A percentile compares a stretch with the other conserved stretches of the same genome.
These are phyloP conservation scores for Sebastes oblongus DNA, from an alignment of 2,797 vertebrate genomes.

Conservation along the genomic window DNA sequence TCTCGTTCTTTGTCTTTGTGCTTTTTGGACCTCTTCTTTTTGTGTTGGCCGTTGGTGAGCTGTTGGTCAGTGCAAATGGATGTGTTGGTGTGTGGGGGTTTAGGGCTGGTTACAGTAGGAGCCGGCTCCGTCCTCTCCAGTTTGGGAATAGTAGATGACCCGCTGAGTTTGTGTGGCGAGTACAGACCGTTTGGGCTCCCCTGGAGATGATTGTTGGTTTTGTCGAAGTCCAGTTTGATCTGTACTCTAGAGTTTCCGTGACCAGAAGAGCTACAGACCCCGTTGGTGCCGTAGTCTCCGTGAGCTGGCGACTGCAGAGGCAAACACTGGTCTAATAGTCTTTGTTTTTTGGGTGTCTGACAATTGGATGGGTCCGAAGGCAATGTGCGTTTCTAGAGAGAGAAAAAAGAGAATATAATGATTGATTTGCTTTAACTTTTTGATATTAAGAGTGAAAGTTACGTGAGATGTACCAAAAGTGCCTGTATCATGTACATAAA, in stretches of 20 bases:
- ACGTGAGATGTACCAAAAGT: slow-evolving; percentile 1
- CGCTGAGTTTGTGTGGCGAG: slow-evolving; percentile 71
- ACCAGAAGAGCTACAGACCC: slow-evolving; percentile 55
- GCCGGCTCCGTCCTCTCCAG: slow-evolving; percentile 59
- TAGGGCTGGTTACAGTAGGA: slow-evolving; percentile 43
- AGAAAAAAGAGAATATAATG: neutral
- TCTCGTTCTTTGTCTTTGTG: slow-evolving; percentile 86
- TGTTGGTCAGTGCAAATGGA: slow-evolving; percentile 74
- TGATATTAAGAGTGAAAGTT: neutral
- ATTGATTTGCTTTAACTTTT: neutral
- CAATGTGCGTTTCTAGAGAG: slow-evolving; percentile 82
- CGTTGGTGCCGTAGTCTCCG: slow-evolving; percentile 62
- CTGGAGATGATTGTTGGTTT: slow-evolving; percentile 62
- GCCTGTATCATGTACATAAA: slow-evolving; percentile 29
- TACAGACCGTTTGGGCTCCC: slow-evolving; percentile 73
- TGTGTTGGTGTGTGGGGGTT: slow-evolving; percentile 55
- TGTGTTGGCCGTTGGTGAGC: slow-evolving; percentile 76
- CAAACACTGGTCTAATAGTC: slow-evolving; percentile 75
- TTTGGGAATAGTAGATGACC: slow-evolving; percentile 62
- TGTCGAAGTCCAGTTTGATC: slow-evolving; percentile 75
- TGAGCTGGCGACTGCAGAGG: slow-evolving; percentile 72
- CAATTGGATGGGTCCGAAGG: slow-evolving; percentile 71
- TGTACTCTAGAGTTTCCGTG: slow-evolving; percentile 62
- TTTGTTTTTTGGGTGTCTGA: slow-evolving; percentile 83
- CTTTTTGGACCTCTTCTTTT: slow-evolving; percentile 85